Evolutionary conservation across 2,888 invertebrate species (phyloP).

Genomic region (Drosophila bunnanda): DNA sequence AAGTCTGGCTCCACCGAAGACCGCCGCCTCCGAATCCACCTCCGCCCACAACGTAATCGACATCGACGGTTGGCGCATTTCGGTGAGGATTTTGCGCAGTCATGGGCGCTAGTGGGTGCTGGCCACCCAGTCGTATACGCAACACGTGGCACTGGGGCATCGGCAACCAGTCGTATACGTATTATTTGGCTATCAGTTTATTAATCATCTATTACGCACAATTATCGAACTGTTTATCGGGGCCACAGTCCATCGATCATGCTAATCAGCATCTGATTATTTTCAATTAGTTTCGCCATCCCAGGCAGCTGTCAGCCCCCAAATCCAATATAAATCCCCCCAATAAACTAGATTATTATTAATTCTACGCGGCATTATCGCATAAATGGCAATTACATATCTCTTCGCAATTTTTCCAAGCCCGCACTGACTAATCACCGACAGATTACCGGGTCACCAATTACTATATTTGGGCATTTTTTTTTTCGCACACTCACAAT

Average conservation of each 20-base stretch:
- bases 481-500: slow-evolving; percentile 31
- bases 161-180: slow-evolving; percentile 12
- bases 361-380: slow-evolving; percentile 46
- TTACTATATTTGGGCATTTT: slow-evolving; percentile 9
- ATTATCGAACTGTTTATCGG: slow-evolving; percentile 54
- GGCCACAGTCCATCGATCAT: slow-evolving; percentile 41
- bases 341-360: slow-evolving; percentile 39
- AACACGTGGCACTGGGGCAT: slow-evolving; percentile 65
- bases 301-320: slow-evolving; percentile 56
- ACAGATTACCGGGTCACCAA: slow-evolving; percentile 22
- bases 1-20: slow-evolving; percentile 30
- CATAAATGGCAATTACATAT: slow-evolving; percentile 62
- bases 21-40: slow-evolving; percentile 42
- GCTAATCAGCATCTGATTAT: slow-evolving; percentile 69
- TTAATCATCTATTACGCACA: slow-evolving; percentile 75
- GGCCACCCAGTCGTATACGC: slow-evolving; percentile 57
- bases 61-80: slow-evolving; percentile 21
- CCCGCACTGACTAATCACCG: slow-evolving; percentile 26
- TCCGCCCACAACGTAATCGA: slow-evolving; percentile 41
- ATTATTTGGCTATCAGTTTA: slow-evolving; percentile 55
- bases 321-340: slow-evolving; percentile 75
- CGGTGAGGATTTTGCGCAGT: slow-evolving; percentile 71
- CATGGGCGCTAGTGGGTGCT: slow-evolving; percentile 34
- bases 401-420: slow-evolving; percentile 4
- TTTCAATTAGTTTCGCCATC: slow-evolving; percentile 67